Percentiles rank a stretch among this genome's conserved stretches.
phyloP scores from a whole-genome alignment of 2,888 invertebrate species.

The Acrobasis repandana region DNA sequence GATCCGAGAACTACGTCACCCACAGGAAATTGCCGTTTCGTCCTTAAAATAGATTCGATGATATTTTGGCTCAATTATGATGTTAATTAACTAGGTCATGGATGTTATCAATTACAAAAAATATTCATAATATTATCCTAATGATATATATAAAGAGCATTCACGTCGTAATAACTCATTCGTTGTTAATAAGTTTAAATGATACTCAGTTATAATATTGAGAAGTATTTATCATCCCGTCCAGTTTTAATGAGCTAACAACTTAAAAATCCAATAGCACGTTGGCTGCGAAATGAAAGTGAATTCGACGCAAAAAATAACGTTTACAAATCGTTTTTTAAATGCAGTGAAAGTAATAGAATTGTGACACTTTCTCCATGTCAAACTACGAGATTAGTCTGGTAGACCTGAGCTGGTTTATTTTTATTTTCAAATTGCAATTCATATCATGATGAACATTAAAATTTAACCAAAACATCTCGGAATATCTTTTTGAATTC shows the following conservation, averaged over 20 bases:
- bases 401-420: constrained; percentile 35
- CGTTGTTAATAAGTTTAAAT: constrained; percentile 1
- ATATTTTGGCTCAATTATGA: constrained; percentile 6
- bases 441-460: neutral
- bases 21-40: constrained; percentile 10
- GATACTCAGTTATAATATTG: constrained; percentile 2
- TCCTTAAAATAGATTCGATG: constrained; percentile 11
- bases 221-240: neutral
- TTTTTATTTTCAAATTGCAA: constrained; percentile 18
- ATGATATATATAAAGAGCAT: neutral
- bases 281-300: constrained; percentile 22
- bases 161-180: neutral
- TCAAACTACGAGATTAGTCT: constrained; percentile 39
- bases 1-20: constrained; percentile 10
- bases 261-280: neutral
- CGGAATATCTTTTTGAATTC: too few relatives aligned
- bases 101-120: constrained; percentile 10
- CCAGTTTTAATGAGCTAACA: neutral
- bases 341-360: constrained; percentile 60
- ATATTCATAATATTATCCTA: constrained; percentile 1
- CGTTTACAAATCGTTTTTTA: constrained; percentile 36
- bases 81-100: constrained; percentile 8
- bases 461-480: neutral
- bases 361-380: constrained; percentile 62
- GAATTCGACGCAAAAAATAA: constrained; percentile 23